Evolutionary conservation across 1,140 invertebrate species (phyloP).

Genomic region (Drosophila sechellia): DNA sequence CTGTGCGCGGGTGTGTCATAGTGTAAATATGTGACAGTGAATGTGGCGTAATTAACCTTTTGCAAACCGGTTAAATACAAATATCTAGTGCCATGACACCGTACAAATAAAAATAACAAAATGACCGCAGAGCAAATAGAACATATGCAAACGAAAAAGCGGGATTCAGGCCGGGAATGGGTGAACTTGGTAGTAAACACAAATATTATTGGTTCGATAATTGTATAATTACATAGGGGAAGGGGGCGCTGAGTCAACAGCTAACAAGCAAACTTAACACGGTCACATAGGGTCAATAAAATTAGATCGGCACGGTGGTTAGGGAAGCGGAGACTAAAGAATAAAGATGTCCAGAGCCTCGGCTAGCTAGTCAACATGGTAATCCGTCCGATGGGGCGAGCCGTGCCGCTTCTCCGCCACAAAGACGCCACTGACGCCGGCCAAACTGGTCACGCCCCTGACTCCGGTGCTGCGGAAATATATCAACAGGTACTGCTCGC

Average conservation of each 20-base stretch:
- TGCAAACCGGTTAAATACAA: constrained; percentile 49
- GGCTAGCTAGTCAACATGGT: constrained; percentile 67
- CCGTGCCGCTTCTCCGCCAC: constrained; percentile 69
- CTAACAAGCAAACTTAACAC: constrained; percentile 39
- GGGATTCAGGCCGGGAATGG: not conserved
- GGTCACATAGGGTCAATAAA: constrained; percentile 4
- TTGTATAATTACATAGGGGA: constrained; percentile 25
- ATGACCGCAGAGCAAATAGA: constrained; percentile 19
- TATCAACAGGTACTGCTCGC: constrained; percentile 73
- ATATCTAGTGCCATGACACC: constrained; percentile 30
- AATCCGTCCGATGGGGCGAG: constrained; percentile 69
- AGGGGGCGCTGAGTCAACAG: constrained; percentile 8
- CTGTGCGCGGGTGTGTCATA: constrained; percentile 36
- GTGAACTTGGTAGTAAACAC: not conserved
- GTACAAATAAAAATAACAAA: constrained; percentile 39
- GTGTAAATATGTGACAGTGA: not conserved
- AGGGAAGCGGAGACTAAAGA: constrained; percentile 53
- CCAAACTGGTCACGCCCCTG: constrained; percentile 73
- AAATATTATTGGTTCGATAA: constrained; percentile 13
- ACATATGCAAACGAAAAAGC: constrained; percentile 22
- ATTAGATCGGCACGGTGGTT: constrained; percentile 9
- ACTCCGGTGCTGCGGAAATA: constrained; percentile 82
- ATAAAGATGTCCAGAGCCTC: constrained; percentile 68
- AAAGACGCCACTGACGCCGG: constrained; percentile 72
- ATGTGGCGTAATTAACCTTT: constrained; percentile 39